phyloP scores from a whole-genome alignment of 1,140 invertebrate genomes.

The Matsumurasca onukii region DNA sequence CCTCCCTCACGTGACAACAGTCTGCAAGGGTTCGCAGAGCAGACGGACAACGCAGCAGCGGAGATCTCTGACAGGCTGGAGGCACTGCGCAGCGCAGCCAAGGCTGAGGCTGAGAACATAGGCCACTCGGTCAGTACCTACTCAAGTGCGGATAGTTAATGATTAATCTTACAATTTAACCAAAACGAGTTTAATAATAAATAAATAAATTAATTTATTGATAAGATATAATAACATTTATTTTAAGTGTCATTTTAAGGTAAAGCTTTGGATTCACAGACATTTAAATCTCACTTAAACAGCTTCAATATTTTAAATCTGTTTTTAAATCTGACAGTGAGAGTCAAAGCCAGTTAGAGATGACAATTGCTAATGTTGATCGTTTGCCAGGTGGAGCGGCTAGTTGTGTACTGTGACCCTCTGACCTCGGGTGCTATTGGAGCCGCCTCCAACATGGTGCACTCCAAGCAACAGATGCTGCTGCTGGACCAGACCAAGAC shows the following conservation, averaged over 20 bases:
- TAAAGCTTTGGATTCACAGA: too few species aligned
- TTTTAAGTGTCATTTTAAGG: too few species aligned
- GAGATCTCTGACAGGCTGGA: conserved; percentile 82
- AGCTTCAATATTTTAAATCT: too few species aligned
- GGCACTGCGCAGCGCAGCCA: conserved; percentile 77
- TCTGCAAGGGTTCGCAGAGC: conserved; percentile 79
- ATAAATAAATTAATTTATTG: conserved; percentile 2
- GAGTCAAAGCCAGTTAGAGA: too few species aligned
- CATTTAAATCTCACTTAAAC: too few species aligned
- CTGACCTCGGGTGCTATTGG: conserved; percentile 81
- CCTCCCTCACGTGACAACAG: conserved; percentile 71
- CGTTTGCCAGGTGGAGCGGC: conserved; percentile 62
- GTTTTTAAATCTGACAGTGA: too few species aligned
- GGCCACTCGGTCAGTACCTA: conserved; percentile 72
- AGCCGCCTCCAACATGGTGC: conserved; percentile 85
- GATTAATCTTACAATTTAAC: not conserved
- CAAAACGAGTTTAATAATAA: not conserved
- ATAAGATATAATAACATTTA: conserved; percentile 11
- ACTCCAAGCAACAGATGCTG: conserved; percentile 85
- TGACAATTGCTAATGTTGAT: not conserved
- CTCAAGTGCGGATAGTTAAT: too few species aligned
- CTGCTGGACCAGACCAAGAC: conserved; percentile 93
- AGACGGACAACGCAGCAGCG: conserved; percentile 68
- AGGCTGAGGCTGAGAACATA: conserved; percentile 89
- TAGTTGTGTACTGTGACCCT: conserved; percentile 82